A percentile compares a stretch with the other conserved stretches of the same genome.
Conservation (phyloP, 2,797 vertebrate genomes). For the Monodelphis domestica region DNA sequence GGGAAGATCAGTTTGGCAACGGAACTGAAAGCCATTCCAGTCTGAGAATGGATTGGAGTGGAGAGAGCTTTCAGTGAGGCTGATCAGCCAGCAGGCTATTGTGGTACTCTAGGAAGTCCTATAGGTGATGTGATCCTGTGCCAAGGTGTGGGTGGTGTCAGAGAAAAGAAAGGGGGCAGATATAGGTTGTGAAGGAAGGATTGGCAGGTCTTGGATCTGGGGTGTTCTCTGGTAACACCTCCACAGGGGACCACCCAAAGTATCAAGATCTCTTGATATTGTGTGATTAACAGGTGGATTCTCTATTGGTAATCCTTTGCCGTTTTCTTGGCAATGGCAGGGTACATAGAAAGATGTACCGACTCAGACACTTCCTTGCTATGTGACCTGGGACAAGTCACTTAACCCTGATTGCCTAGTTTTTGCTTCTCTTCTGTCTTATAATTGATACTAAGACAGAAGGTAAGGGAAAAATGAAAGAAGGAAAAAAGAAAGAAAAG, state of each 20-base stretch:
- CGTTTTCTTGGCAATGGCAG: background rate
- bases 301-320: background rate
- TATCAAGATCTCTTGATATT: background rate
- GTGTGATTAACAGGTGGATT: background rate
- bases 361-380: no score
- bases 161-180: background rate
- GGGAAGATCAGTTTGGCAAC: background rate
- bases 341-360: background rate
- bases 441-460: no score
- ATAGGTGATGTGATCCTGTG: background rate
- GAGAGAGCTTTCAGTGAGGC: background rate
- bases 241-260: background rate
- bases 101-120: background rate
- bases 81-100: background rate
- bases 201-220: background rate
- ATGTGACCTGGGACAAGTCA: no score
- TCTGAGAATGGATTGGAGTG: background rate
- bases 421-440: no score
- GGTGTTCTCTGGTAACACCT: background rate
- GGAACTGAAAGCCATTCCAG: background rate
- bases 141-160: background rate
- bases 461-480: no score
- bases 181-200: background rate
- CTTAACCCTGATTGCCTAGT: no score
- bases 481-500: no score